Percentiles rank a stretch among this genome's conserved stretches.
phyloP scores from a whole-genome alignment of 2,797 vertebrate genomes.

The Eremophila alpestris region DNA sequence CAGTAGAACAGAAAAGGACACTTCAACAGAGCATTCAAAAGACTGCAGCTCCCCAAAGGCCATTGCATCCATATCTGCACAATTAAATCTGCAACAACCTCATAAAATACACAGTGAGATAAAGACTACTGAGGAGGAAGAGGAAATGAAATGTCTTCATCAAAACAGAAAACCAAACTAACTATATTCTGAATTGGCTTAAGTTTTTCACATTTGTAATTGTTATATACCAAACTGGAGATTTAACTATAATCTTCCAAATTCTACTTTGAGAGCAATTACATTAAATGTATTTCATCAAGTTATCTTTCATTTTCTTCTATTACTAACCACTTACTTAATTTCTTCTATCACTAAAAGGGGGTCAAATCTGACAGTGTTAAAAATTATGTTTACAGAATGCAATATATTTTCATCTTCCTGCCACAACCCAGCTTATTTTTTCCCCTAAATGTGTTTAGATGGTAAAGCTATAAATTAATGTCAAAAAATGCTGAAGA shows the following conservation, averaged over 20 bases:
- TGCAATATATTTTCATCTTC: neutral
- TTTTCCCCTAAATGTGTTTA: neutral
- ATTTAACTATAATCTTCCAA: neutral
- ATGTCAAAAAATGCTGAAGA: neutral
- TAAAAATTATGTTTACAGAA: neutral
- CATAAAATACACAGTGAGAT: neutral
- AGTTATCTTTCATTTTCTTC: neutral
- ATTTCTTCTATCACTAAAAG: neutral
- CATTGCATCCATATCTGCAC: neutral
- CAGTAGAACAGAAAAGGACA: neutral
- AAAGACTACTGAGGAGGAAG: neutral
- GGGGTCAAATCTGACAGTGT: neutral
- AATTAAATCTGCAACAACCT: neutral
- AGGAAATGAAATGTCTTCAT: neutral
- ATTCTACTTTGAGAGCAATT: neutral
- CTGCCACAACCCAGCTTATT: neutral
- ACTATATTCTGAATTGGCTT: neutral
- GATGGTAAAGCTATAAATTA: neutral
- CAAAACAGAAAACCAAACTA: neutral
- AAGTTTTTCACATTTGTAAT: neutral
- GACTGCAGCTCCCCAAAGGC: neutral
- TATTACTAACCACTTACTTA: neutral
- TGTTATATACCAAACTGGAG: neutral
- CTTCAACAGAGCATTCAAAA: neutral
- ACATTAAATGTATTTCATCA: neutral